Evolutionary conservation across 2,797 vertebrate genomes (phyloP), one percentile per base, ranked within the genome.

Genomic region (Halcyon badia): DNA sequence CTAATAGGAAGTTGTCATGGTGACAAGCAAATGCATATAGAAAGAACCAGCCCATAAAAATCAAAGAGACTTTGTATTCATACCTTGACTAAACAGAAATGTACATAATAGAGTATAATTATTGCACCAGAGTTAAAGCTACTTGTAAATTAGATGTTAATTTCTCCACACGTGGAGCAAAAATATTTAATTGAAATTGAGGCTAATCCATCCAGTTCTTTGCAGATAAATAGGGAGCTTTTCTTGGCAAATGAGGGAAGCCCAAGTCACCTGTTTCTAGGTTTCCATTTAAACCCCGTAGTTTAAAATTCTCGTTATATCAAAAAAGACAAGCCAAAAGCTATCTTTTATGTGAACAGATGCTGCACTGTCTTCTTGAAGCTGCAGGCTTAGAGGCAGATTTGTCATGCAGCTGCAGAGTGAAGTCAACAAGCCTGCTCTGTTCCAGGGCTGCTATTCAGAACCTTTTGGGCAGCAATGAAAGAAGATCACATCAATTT

Each of bases 391-490:
- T 65, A 95, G 85, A 87, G 80, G 64, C 89, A 95, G 80, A 93
- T 95, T 95, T 91, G 83, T 91, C 77, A 88, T 79, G 93, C 96
- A 97, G 97, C 96, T 96, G 96, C 95, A 95, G 90, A 91, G 84
- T 33, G 42, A 91, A 95, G 64, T 79, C 93, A 97, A 95, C 85
- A 95, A 94, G 70, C 70, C 73, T 4, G 19, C 90, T 93, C 93
- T 93, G 83, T 96, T 95, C 85, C 83, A 91, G 73, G 66, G 87
- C 52, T 87, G 51, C 89, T 91, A 95, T 96, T 96, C 91, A 96
- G 85, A 94, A 84, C 66, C 80, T 92, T 93, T 93, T 64, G 85
- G 87, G 89, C 77, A 94, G 93, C 66, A 79, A 8, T 76, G 93
- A 96, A 96, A 85, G 79, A 87, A 77, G 57, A 81, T 87, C 87